Percentiles rank a stretch among this genome's conserved stretches.
phyloP scores from a whole-genome alignment of 53 echinoderm and acorn worm genomes.

The Henricia sp. region DNA sequence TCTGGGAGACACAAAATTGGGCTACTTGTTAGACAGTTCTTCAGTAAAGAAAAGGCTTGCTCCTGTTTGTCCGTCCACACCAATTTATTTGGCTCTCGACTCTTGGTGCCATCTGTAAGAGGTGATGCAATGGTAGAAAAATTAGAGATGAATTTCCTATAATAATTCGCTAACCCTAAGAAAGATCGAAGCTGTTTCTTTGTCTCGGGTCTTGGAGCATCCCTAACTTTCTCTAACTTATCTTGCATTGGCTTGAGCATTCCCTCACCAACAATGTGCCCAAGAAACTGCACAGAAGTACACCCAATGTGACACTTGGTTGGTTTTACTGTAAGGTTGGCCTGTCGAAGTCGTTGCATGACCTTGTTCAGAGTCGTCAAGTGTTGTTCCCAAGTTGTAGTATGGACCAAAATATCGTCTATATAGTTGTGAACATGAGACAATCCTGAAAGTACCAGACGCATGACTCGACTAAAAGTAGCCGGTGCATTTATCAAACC shows the following conservation, averaged over 20 bases:
- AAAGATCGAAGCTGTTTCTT: slow-evolving; percentile 74
- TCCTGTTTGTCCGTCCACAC: slow-evolving; percentile 56
- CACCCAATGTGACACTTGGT: slow-evolving; percentile 66
- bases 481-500: slow-evolving; percentile 60
- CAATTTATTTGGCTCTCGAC: slow-evolving; percentile 66
- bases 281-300: too few relatives aligned
- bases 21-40: slow-evolving; percentile 25
- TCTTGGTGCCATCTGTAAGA: slow-evolving; percentile 70
- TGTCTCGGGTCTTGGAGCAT: slow-evolving; percentile 61
- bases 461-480: slow-evolving; percentile 55
- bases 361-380: slow-evolving; percentile 47
- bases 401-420: slow-evolving; percentile 74
- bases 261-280: slow-evolving; percentile 59
- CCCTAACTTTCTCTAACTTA: slow-evolving; percentile 44
- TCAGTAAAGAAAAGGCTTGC: slow-evolving; percentile 54
- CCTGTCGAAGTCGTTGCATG: slow-evolving; percentile 50
- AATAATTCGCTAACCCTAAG: slow-evolving; percentile 66
- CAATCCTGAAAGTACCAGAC: slow-evolving; percentile 34
- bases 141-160: slow-evolving; percentile 61
- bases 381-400: slow-evolving; percentile 68
- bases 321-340: slow-evolving; percentile 57
- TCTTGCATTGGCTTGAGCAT: slow-evolving; percentile 51
- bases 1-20: slow-evolving; percentile 65
- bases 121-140: slow-evolving; percentile 70
- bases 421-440: slow-evolving; percentile 60